Evolutionary conservation across 2,888 invertebrate genomes (phyloP).

Genomic region (Perdita meconis): DNA sequence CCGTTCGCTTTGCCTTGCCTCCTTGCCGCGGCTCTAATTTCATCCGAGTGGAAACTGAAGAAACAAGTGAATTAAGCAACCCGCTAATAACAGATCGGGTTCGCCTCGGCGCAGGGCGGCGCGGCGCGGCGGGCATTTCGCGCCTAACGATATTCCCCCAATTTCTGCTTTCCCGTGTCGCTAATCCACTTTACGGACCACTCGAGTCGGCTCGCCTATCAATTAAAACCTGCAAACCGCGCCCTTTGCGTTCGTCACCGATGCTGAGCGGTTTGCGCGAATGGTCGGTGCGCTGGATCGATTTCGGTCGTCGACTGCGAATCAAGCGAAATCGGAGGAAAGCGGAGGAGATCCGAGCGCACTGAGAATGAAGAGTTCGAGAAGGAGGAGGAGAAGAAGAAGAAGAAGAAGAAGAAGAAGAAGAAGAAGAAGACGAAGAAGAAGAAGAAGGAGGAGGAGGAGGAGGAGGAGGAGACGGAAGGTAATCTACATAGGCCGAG

Average conservation of each 20-base stretch:
- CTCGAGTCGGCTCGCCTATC: constrained; percentile 45
- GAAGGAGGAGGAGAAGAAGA: constrained; percentile 53
- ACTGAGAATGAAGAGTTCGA: constrained; percentile 67
- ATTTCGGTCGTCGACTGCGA: neutral
- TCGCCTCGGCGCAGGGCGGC: constrained; percentile 49
- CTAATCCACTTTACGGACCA: constrained; percentile 61
- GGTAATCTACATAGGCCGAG: constrained; percentile 81
- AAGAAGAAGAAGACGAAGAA: too few species aligned
- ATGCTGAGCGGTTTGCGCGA: neutral
- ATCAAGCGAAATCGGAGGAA: constrained; percentile 32
- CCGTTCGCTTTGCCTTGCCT: constrained; percentile 26
- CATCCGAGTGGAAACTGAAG: constrained; percentile 83
- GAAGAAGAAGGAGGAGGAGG: constrained; percentile 53
- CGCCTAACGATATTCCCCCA: constrained; percentile 64
- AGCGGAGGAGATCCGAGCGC: constrained; percentile 54
- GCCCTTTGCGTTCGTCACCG: constrained; percentile 2
- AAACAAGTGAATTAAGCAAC: constrained; percentile 83
- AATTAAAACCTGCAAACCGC: constrained; percentile 37
- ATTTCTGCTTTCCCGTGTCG: constrained; percentile 65
- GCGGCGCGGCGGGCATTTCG: constrained; percentile 40
- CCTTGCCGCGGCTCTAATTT: constrained; percentile 76
- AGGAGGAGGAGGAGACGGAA: constrained; percentile 56
- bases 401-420: constrained; percentile 52
- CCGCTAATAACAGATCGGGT: constrained; percentile 81
- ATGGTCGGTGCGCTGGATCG: neutral